A percentile compares a stretch with the other conserved stretches of the same genome.
Evolutionary conservation across 2,888 invertebrate species (phyloP).

Genomic region (Morpho helenor): DNA sequence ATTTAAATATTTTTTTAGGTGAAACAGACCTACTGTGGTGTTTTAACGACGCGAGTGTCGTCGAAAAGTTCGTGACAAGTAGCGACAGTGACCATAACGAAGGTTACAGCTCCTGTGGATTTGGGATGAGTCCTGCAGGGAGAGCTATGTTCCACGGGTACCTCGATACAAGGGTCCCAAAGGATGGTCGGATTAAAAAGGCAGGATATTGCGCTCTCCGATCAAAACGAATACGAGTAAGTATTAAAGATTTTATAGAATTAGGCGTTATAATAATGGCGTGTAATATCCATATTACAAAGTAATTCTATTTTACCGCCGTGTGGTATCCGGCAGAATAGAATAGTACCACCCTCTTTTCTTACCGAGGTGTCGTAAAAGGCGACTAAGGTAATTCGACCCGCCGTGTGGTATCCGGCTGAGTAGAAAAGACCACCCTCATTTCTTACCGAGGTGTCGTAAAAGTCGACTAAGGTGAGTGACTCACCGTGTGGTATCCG

Average conservation of each 20-base stretch:
- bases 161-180: slow-evolving; percentile 84
- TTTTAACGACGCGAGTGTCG: slow-evolving; percentile 80
- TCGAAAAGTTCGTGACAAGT: slow-evolving; percentile 86
- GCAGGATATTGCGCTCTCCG: slow-evolving; percentile 92
- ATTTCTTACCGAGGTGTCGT: too few relatives aligned
- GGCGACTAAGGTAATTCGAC: too few relatives aligned
- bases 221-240: slow-evolving; percentile 82
- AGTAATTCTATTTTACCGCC: too few relatives aligned
- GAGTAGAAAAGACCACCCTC: too few relatives aligned
- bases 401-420: too few relatives aligned
- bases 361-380: too few relatives aligned
- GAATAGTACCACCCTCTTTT: too few relatives aligned
- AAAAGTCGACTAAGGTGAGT: too few relatives aligned
- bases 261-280: too few relatives aligned
- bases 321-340: too few relatives aligned
- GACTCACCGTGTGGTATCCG: too few relatives aligned
- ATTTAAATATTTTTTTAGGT: slow-evolving; percentile 50
- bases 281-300: too few relatives aligned
- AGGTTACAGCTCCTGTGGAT: slow-evolving; percentile 87
- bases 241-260: slow-evolving; percentile 18
- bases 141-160: slow-evolving; percentile 86
- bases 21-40: slow-evolving; percentile 87
- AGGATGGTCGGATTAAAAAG: slow-evolving; percentile 87
- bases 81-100: slow-evolving; percentile 90
- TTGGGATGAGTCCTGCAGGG: slow-evolving; percentile 83